Evolutionary conservation across 92 coral and sea anemone species (phyloP).

Genomic region (Phenganax stokvisi): DNA sequence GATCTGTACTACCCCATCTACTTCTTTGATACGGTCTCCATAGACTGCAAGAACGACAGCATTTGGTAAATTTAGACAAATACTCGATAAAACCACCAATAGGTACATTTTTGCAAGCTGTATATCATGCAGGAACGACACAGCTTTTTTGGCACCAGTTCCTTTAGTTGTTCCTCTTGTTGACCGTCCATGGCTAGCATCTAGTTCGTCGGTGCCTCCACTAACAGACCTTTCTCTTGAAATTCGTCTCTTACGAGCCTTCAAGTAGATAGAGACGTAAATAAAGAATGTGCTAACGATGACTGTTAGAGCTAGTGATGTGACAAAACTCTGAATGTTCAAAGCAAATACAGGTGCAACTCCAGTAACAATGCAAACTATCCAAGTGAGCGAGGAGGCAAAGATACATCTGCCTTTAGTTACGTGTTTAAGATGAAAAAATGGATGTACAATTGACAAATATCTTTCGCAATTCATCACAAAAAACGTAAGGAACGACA

Average conservation of each 20-base stretch:
- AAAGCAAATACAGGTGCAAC: constrained; percentile 21
- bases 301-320: constrained; percentile 8
- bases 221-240: neutral
- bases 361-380: constrained; percentile 15
- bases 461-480: constrained; percentile 19
- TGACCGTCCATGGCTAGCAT: neutral
- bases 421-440: constrained; percentile 19
- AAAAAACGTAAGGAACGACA: constrained; percentile 12
- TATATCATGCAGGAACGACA: constrained; percentile 22
- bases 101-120: constrained; percentile 24
- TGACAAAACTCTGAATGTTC: constrained; percentile 18
- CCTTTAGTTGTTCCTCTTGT: neutral
- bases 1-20: neutral
- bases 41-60: constrained; percentile 12
- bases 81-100: constrained; percentile 2
- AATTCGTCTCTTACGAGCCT: neutral
- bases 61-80: constrained; percentile 17
- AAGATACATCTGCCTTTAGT: constrained; percentile 13
- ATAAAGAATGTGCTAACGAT: constrained; percentile 14
- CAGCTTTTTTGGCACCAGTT: constrained; percentile 7
- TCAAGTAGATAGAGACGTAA: neutral
- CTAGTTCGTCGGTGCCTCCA: neutral
- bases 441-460: constrained; percentile 14
- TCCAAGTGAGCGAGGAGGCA: constrained; percentile 10
- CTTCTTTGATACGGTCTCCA: neutral